Evolutionary conservation across 2,797 vertebrate species (phyloP).

Genomic region (Tapirus indicus): DNA sequence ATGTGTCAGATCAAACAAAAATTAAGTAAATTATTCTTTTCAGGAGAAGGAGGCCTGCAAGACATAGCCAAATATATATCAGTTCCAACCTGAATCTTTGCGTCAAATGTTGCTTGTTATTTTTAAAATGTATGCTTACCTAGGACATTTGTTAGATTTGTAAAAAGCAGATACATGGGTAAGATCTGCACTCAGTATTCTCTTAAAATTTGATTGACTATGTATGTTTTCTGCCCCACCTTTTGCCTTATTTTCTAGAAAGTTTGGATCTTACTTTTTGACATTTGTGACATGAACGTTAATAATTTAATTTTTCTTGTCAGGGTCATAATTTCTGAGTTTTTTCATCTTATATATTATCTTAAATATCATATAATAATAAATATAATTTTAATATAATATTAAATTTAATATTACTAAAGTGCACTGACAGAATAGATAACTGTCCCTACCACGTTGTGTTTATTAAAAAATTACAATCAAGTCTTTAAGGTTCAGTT

Average conservation of each 20-base stretch:
- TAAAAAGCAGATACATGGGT: not conserved
- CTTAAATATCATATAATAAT: not conserved
- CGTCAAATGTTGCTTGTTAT: not conserved
- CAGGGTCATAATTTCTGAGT: not conserved
- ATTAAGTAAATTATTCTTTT: not conserved
- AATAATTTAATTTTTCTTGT: not conserved
- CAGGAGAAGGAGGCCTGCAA: not conserved
- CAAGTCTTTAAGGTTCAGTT: not conserved
- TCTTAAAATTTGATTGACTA: not conserved
- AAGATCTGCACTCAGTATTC: not conserved
- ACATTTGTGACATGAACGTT: not conserved
- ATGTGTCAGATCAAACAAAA: not conserved
- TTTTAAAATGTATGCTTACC: not conserved
- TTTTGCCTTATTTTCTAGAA: no score
- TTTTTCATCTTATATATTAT: not conserved
- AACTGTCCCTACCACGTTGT: not conserved
- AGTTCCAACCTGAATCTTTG: not conserved
- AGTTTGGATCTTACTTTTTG: not conserved
- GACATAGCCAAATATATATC: accelerated
- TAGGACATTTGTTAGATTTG: not conserved
- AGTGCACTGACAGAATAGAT: not conserved
- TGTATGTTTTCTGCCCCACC: accelerated
- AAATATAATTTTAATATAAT: not conserved
- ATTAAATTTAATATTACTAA: not conserved
- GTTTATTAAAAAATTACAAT: not conserved